Base-by-base conservation (phyloP, 2,113 vertebrate species). In the Ochotona princeps region DNA sequence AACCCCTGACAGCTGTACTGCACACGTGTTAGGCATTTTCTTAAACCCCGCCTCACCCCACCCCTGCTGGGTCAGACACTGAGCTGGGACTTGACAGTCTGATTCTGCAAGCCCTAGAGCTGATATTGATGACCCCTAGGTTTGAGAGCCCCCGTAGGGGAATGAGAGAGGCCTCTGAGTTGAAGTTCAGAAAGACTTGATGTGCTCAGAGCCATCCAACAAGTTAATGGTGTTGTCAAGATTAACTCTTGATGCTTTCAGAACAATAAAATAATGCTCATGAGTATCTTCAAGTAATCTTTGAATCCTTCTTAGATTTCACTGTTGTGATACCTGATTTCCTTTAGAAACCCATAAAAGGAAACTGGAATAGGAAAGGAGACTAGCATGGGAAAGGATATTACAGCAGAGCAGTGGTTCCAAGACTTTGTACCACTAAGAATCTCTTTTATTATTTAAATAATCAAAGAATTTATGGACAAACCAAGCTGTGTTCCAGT, bases 211-310 rank as follows among this genome's bases (percentile, higher is more conserved):
- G n/a, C 35, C 15, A 73, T 47, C 30, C 32, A 51, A 0, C 18
- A 66, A 12, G 9, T 61, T 63, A 85, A 60, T 76, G 81, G 3
- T 49, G n/a, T 87, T 23, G 18, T 28, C 61, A 66, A 63, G 35
- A 38, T 81, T 85, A 73, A 75, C 60, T 93, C 49, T 78, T 69
- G 26, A 63, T 83, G 32, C 21, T 92, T 92, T 89, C 1, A 65
- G 47, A 90, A 90, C 32, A 63, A 84, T 88, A 47, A 73, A 79
- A 14, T 74, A 83, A 26, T 75, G 57, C 35, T 72, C 69, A 4
- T 35, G 25, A 8, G 6, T 79, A 47, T 70, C 28, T 72, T 84
- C 38, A 44, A 78, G 15, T 78, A 75, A 54, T 61, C 73, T 74
- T 92, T 73, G 26, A 76, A 70, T 82, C 9, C 44, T 10, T 54